Evolutionary conservation across 2,113 vertebrate species (phyloP), one percentile per base, ranked within the genome.

Genomic region (Labrus mixtus): DNA sequence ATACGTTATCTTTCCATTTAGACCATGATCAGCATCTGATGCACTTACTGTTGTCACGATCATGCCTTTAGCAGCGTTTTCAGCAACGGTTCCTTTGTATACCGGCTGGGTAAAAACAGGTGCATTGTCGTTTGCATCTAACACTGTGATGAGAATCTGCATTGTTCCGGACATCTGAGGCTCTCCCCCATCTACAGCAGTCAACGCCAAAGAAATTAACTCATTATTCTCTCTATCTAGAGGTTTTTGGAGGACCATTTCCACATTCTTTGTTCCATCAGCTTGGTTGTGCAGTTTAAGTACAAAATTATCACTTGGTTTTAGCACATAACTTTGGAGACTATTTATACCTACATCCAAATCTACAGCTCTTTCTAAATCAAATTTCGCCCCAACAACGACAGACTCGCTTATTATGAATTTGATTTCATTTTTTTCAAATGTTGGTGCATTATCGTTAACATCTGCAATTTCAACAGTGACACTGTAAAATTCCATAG

Each of bases 351-450:
- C 94, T 1, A 93, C 79, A 39, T 96, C 95, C 46, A 86, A 71
- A 91, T 96, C 95, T 2, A 91, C 82, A 1, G 93, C 95, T 73
- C 84, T 91, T 22, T 95, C 93, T 63, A 96, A 68, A 22, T 79
- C 68, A 39, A 96, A 95, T 67, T 75, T 93, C 0, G 93, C 70
- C 7, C 78, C 93, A 4, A 77, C 66, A 4, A 83, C 71, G 0
- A 90, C 0, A 15, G 87, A 88, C 2, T 95, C 95, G 25, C 91
- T 81, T 37, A 95, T 94, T 67, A 78, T n/a, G 54, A 95, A 90
- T 78, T 79, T 72, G 0, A 93, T 91, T 43, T 94, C 85, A 8
- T 56, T 81, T 8, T 93, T 90, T 16, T 91, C 76, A 68, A 95
- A 95, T 0, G 57, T 19, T 4, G 89, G 86, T 91, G 88, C 43